Evolutionary conservation across 2,888 invertebrate genomes (phyloP).

Genomic region (Aspidiotus destructor): DNA sequence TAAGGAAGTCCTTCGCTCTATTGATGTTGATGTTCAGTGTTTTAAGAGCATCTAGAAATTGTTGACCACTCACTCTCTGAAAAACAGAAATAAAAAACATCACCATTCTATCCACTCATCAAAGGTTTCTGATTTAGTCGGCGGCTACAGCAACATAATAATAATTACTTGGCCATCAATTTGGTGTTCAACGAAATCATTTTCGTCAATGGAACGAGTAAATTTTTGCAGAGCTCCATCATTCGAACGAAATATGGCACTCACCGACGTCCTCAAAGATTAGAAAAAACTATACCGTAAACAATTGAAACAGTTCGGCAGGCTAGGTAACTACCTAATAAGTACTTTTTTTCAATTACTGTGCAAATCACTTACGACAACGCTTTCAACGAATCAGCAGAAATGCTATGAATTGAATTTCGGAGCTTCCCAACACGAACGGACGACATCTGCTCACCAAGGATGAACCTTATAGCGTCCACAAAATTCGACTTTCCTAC

Average conservation of each 20-base stretch:
- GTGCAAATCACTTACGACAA: constrained; percentile 49
- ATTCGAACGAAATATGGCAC: constrained; percentile 79
- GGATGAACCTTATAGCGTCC: constrained; percentile 99
- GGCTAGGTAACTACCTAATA: constrained; percentile 5
- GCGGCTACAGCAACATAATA: no score
- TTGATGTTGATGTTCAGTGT: constrained; percentile 85
- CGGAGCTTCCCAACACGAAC: constrained; percentile 86
- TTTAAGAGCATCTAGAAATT: constrained; percentile 80
- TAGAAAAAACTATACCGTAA: constrained; percentile 29
- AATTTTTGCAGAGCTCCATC: constrained; percentile 72
- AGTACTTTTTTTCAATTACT: neutral
- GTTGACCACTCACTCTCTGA: constrained; percentile 70
- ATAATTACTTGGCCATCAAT: constrained; percentile 70
- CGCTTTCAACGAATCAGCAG: constrained; percentile 85
- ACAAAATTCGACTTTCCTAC: constrained; percentile 98
- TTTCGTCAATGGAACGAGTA: constrained; percentile 79
- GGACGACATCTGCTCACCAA: constrained; percentile 94
- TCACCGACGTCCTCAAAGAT: constrained; percentile 77
- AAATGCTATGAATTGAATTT: constrained; percentile 96
- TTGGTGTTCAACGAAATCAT: constrained; percentile 78
- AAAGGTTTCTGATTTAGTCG: no score
- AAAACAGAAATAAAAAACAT: constrained; percentile 39
- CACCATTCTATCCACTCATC: neutral
- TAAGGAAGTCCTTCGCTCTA: constrained; percentile 97
- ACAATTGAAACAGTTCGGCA: neutral